Evolutionary conservation across 2,797 vertebrate genomes (phyloP), one percentile per base, ranked within the genome.

Genomic region (Myotis planiceps): DNA sequence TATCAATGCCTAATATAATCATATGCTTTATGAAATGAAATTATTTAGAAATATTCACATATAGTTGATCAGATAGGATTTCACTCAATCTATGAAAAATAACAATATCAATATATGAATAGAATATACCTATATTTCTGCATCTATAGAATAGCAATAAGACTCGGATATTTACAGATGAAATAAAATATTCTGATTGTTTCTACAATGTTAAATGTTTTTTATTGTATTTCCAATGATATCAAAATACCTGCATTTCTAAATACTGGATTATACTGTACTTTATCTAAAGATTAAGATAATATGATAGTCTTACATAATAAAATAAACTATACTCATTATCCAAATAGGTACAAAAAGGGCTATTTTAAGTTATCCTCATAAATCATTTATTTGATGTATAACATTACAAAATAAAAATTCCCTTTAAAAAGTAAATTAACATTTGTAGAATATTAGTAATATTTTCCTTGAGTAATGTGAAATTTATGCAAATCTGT

Each of bases 191-290:
- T 75, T 79, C 65, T 83, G 81, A 25, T 84, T 71, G 39, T 89
- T 75, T 74, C 42, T 65, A 66, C 0, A 75, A 65, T 58, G 9
- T 23, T 71, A 68, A 60, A 32, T 45, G 6, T 55, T 60, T 86
- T 95, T 87, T 60, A 76, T 86, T 92, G 65, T 66, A 69, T 91
- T 96, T 93, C 14, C 2, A 96, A 58, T 74, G 29, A 6, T 19
- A 83, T 86, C 23, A 91, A 95, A 16, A n/a, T 89, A 79, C 5
- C 16, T 88, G 34, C 12, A 51, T 58, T 94, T 92, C n/a, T 29
- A 96, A 95, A 90, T 74, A 71, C 49, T 92, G 2, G n/a, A 23
- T 92, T 85, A 37, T 51, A 85, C 5, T 87, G 2, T 66, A 71
- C 18, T 81, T 84, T 85, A 34, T 53, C 29, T 75, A 63, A 92